These are phyloP conservation scores for Eupsittula cactorum DNA, from an alignment of 2,113 vertebrate genomes.

Conservation along the genomic window DNA sequence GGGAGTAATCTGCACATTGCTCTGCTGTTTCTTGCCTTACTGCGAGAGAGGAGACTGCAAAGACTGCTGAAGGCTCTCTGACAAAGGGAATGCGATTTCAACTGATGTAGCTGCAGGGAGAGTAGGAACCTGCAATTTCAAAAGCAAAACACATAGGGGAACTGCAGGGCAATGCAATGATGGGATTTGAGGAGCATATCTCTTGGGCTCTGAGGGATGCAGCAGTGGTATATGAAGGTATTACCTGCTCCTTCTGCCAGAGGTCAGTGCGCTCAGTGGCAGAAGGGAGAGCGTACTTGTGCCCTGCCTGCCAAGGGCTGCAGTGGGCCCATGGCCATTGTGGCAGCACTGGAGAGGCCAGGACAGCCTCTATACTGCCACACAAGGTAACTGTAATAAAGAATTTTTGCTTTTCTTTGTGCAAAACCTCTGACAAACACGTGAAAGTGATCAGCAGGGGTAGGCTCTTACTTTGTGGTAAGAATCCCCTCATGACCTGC, in stretches of 20 bases:
- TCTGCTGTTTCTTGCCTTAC: neutral
- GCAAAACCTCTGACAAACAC: neutral
- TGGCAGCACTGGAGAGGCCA: neutral
- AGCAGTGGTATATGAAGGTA: neutral
- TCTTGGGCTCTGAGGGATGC: neutral
- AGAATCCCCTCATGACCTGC: neutral
- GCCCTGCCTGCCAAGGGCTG: neutral
- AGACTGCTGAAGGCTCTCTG: neutral
- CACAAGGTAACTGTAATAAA: neutral
- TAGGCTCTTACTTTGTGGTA: neutral
- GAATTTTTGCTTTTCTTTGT: neutral
- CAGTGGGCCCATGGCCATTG: rapidly evolving
- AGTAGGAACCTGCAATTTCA: conserved; percentile 31
- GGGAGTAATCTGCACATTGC: neutral
- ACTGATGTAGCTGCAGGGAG: neutral
- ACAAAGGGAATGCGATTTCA: neutral
- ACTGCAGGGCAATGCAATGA: conserved; percentile 9
- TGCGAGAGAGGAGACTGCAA: neutral
- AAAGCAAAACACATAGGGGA: conserved; percentile 41
- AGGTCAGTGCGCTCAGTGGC: neutral
- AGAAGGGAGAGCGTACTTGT: neutral
- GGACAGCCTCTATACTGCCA: neutral
- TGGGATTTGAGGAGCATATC: neutral
- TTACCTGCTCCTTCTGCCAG: neutral
- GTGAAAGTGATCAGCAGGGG: neutral